phyloP scores from a whole-genome alignment of 2,113 vertebrate genomes.

The Oreocharis arfaki region DNA sequence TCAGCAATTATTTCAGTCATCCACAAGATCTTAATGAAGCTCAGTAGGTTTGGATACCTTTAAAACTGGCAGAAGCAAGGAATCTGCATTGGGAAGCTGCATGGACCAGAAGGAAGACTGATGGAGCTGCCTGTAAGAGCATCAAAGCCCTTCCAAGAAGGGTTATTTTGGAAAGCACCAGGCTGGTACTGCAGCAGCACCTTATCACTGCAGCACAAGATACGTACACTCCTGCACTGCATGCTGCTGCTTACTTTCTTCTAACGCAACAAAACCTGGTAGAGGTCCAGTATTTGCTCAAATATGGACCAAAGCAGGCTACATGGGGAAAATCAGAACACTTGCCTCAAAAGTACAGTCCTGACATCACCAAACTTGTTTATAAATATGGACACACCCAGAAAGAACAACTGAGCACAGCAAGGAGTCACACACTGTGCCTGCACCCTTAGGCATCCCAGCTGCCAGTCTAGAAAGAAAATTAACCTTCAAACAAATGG shows the following conservation, averaged over 20 bases:
- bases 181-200: not conserved
- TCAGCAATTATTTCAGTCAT: not conserved
- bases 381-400: not conserved
- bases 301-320: not conserved
- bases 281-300: not conserved
- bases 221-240: accelerated
- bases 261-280: not conserved
- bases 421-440: not conserved
- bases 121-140: not conserved
- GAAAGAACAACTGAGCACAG: not conserved
- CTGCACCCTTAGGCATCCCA: not conserved
- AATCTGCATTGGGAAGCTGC: not conserved
- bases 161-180: not conserved
- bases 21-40: not conserved
- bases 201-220: not conserved
- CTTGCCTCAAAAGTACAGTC: not conserved
- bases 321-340: not conserved
- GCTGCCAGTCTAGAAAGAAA: not conserved
- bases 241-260: not conserved
- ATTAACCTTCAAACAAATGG: not conserved
- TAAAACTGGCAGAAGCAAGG: not conserved
- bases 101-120: not conserved
- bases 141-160: not conserved
- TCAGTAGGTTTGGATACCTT: not conserved
- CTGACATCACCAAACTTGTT: not conserved